Conservation (phyloP, 2,888 invertebrate species). For the Metopia argyrocephala region DNA sequence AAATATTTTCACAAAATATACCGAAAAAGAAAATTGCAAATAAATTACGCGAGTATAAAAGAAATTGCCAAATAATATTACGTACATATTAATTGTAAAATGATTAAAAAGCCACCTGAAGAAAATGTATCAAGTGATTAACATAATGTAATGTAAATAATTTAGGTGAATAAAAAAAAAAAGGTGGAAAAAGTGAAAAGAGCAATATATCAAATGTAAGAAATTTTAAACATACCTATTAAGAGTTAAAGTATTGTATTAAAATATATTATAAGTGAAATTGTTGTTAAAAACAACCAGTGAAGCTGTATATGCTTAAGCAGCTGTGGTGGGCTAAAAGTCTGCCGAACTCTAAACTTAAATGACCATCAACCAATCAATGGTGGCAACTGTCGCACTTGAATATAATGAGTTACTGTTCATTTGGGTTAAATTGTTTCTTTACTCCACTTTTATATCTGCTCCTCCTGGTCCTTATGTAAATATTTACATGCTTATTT, state of each 20-base stretch:
- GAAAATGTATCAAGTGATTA: constrained; percentile 10
- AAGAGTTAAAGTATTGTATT: not conserved
- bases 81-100: not conserved
- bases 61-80: no score
- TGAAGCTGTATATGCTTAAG: no score
- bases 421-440: not conserved
- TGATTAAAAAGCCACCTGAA: not conserved
- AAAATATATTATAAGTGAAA: no score
- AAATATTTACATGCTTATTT: not conserved
- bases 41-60: not conserved
- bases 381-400: not conserved
- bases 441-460: not conserved
- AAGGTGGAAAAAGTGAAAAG: constrained; percentile 25
- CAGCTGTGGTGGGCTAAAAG: constrained; percentile 54
- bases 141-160: constrained; percentile 12
- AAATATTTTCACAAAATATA: constrained; percentile 64
- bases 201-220: constrained; percentile 1
- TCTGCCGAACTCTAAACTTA: constrained; percentile 42
- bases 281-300: no score
- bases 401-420: not conserved
- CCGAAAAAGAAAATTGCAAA: constrained; percentile 55
- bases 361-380: no score
- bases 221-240: constrained; percentile 18
- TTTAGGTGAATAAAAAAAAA: constrained; percentile 8
- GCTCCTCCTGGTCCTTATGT: not conserved